Evolutionary conservation across 2,888 invertebrate genomes (phyloP), one percentile per base, ranked within the genome.

Genomic region (Yponomeuta sedellus): DNA sequence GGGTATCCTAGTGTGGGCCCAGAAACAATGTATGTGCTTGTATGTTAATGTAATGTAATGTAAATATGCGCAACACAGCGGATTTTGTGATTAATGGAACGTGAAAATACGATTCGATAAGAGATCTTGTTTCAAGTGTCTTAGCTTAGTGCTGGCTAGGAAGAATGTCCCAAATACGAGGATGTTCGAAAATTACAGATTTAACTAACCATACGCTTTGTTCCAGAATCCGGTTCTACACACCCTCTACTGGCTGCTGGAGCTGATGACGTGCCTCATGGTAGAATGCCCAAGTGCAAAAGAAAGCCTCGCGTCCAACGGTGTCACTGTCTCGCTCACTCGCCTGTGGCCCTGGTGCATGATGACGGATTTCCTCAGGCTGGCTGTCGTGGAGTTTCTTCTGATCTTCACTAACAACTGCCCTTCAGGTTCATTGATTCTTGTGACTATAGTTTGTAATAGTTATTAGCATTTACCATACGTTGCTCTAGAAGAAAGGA

Each of bases 331-430:
- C 69, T 87, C 93, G 0, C 75, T 94, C 12, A 93, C 93, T 74
- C 93, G 94, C 71, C 81, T 95, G 71, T 95, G 95, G 95, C 86
- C 92, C 2, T 95, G 95, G 94, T 92, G 93, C 73, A 92, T 92
- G 75, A 86, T 93, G 72, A 93, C 93, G 28, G 93, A 92, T 64
- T 82, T 80, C 64, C 79, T 93, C 58, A 75, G 94, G 5, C 81
- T 86, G 1, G 90, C 92, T 20, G 88, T 92, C 19, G 80, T 94
- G 66, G 92, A 92, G 72, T 82, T 95, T 71, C 74, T 95, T 59
- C 90, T 92, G 66, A 94, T 93, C 0, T 94, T 93, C 72, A 94
- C 94, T 2, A 93, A 93, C 66, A 88, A 92, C 69, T 94, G 94
- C 74, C 77, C 89, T 16, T 86, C 90, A 89, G 94, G 95, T 94